A percentile compares a stretch with the other conserved stretches of the same genome.
Evolutionary conservation across 2,888 invertebrate species (phyloP).

Genomic region (Acleris literana): DNA sequence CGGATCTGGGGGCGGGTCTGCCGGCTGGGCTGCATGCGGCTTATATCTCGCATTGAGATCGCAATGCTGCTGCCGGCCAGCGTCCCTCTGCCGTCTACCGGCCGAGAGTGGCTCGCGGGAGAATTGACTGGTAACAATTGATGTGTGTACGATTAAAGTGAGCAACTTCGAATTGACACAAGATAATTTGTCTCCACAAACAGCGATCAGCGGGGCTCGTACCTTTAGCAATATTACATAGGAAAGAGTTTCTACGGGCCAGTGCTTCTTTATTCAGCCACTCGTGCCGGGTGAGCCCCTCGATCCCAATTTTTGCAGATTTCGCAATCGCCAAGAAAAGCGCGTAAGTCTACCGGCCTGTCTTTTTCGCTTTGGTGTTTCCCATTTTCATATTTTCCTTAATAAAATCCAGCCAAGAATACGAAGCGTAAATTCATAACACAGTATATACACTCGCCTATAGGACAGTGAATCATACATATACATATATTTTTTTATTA

Average conservation of each 20-base stretch:
- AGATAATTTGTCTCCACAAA: constrained; percentile 45
- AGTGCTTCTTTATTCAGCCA: not conserved
- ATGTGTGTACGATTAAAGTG: constrained; percentile 54
- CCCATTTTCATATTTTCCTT: constrained; percentile 39
- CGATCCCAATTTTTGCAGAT: constrained; percentile 12
- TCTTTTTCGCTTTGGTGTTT: constrained; percentile 43
- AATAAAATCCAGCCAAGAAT: constrained; percentile 41
- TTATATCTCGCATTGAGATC: not conserved
- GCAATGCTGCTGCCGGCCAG: constrained; percentile 3
- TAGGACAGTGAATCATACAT: constrained; percentile 52
- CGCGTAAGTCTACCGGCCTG: constrained; percentile 42
- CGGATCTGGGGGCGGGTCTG: not conserved
- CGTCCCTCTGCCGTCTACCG: constrained; percentile 22
- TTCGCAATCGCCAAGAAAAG: constrained; percentile 35
- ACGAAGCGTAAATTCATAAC: constrained; percentile 44
- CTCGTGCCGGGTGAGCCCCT: constrained; percentile 1
- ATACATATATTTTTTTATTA: constrained; percentile 63
- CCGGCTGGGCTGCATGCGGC: constrained; percentile 1
- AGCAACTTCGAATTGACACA: constrained; percentile 63
- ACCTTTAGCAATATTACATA: constrained; percentile 5
- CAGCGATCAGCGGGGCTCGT: constrained; percentile 35
- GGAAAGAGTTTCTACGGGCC: not conserved
- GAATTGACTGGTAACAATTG: constrained; percentile 66
- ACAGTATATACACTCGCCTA: constrained; percentile 49
- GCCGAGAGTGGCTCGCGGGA: constrained; percentile 42